Base-by-base conservation (phyloP, 2,797 vertebrate genomes). In the Rhyacichthys aspro region DNA sequence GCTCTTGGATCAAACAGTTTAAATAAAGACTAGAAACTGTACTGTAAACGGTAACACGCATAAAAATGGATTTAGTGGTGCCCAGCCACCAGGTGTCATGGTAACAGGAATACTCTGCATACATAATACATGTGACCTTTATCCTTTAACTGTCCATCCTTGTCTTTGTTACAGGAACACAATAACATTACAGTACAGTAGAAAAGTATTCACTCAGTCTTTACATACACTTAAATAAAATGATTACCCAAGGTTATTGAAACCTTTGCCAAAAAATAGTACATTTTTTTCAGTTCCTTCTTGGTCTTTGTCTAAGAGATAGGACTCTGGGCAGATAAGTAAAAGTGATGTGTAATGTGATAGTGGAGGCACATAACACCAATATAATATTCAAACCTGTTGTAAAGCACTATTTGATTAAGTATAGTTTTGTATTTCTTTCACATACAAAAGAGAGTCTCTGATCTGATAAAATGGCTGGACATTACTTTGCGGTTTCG, bases 251-350 rank as follows among this genome's bases (percentile, higher is more conserved):
- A n/a, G n/a, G n/a, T n/a, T n/a, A n/a, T n/a, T n/a, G n/a, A n/a
- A n/a, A n/a, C n/a, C n/a, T n/a, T n/a, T n/a, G n/a, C n/a, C n/a
- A n/a, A n/a, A n/a, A n/a, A n/a, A n/a, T n/a, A n/a, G n/a, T 28
- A 28, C 23, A 43, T 53, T 39, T 53, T 53, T 39, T 53, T 53
- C 39, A 11, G 9, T 41, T 37, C 18, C 11, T 39, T 38, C 37
- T 18, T 15, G 49, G 16, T 23, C 50, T 53, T 53, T 53, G 50
- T 53, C 39, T 53, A 39, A 39, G 50, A 53, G 50, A 53, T 53
- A 53, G 12, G 17, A 39, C 16, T n/a, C 36, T 18, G 19, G 37
- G 37, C 50, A n/a, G 50, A 53, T 53, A 28, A 28, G 23, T 28
- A 23, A 18, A 39, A 18, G 34, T 41, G 50, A 52, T 50, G 33